Evolutionary conservation across 35 echinoderm and acorn worm species (phyloP).

Genomic region (Holothuria glaberrima): DNA sequence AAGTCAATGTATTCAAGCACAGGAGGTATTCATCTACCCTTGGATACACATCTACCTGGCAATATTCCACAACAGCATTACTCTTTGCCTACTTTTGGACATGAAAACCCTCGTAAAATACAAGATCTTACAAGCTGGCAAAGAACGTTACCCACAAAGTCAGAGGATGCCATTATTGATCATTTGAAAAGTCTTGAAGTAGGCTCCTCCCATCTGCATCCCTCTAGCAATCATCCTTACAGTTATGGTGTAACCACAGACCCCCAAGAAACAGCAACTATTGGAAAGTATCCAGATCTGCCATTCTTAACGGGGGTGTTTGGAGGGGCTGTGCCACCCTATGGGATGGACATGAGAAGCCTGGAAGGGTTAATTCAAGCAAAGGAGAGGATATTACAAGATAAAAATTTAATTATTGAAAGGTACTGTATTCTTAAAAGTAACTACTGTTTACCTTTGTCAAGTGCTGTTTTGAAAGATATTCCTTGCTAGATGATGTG

Average conservation of each 20-base stretch:
- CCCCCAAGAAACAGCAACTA: background rate
- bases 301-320: background rate
- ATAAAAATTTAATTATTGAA: slow-evolving; percentile 31
- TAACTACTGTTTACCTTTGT: too few species aligned
- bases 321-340: background rate
- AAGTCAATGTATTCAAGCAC: background rate
- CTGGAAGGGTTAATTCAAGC: slow-evolving; percentile 18
- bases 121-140: slow-evolving; percentile 21
- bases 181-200: slow-evolving; percentile 33
- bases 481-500: too few species aligned
- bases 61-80: slow-evolving; percentile 1
- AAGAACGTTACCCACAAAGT: background rate
- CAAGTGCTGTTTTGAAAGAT: too few species aligned
- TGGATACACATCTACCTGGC: background rate
- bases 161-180: background rate
- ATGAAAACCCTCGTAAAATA: slow-evolving; percentile 9
- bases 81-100: background rate
- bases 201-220: background rate
- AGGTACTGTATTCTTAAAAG: background rate
- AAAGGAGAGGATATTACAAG: slow-evolving; percentile 23
- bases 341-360: background rate
- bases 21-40: background rate
- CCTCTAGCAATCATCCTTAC: background rate
- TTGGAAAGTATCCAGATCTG: background rate
- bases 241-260: background rate